Evolutionary conservation across 37 sponge, comb jelly and placozoan species (phyloP).

Genomic region (Chondrosia reniformis): DNA sequence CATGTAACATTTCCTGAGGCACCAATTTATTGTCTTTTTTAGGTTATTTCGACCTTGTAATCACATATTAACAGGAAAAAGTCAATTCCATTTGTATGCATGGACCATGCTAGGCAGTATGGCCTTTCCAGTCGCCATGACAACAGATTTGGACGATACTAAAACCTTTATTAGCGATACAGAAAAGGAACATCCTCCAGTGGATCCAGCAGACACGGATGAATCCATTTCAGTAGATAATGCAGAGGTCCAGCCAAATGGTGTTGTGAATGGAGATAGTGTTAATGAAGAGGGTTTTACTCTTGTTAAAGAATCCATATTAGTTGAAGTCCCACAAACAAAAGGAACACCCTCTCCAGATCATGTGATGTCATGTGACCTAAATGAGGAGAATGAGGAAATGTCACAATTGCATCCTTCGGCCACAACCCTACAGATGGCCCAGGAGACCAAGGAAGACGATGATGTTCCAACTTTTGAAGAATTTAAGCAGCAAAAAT

Average conservation of each 20-base stretch:
- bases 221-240: neutral
- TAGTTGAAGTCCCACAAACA: neutral
- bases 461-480: conserved; percentile 74
- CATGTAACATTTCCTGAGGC: too few relatives aligned
- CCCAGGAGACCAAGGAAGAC: conserved; percentile 25
- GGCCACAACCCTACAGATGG: neutral
- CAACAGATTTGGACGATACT: neutral
- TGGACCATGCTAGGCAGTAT: too few relatives aligned
- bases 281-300: too few relatives aligned
- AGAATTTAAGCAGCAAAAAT: conserved; percentile 70
- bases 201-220: conserved; percentile 5
- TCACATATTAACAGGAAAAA: too few relatives aligned
- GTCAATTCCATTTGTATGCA: too few relatives aligned
- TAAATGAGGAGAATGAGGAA: too few relatives aligned
- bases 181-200: neutral
- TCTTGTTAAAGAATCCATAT: neutral
- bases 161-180: neutral
- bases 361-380: too few relatives aligned
- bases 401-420: too few relatives aligned
- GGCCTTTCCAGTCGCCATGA: neutral
- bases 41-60: too few relatives aligned
- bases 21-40: too few relatives aligned
- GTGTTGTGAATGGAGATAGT: neutral
- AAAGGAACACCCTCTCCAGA: neutral
- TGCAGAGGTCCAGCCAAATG: neutral